phyloP scores from a whole-genome alignment of 1,140 invertebrate species.

The Zophobas morio region DNA sequence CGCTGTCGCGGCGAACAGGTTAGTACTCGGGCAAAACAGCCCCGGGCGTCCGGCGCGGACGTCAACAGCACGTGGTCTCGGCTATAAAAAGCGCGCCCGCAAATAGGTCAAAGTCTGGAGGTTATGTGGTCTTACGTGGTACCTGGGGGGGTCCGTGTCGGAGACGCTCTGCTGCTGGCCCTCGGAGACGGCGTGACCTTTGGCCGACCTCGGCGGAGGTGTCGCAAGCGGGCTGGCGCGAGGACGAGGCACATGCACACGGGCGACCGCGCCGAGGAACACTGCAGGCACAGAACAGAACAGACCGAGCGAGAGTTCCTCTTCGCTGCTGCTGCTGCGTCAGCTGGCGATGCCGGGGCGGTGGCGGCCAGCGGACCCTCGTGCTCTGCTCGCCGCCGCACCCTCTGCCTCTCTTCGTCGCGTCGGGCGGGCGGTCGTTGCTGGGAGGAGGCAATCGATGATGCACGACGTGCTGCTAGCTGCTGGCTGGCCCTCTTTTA shows the following conservation, averaged over 20 bases:
- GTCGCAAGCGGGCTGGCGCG: conserved; percentile 33
- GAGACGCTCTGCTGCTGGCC: conserved; percentile 1
- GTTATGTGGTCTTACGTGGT: background rate
- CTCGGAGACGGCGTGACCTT: conserved; percentile 6
- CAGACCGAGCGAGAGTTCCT: conserved; percentile 28
- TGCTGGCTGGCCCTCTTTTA: conserved; percentile 31
- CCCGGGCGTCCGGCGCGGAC: conserved; percentile 11
- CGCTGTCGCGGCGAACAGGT: conserved; percentile 8
- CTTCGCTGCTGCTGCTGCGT: conserved; percentile 49
- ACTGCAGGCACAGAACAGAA: background rate
- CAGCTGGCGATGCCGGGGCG: conserved; percentile 34
- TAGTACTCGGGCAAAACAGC: conserved; percentile 13
- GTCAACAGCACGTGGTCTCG: conserved; percentile 23
- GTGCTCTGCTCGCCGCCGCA: conserved; percentile 17
- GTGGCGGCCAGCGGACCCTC: conserved; percentile 33
- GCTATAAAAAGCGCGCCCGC: conserved; percentile 16
- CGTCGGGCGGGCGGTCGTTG: conserved; percentile 1
- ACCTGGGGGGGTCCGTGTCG: background rate
- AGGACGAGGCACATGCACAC: conserved; percentile 28
- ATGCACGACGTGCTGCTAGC: conserved; percentile 18
- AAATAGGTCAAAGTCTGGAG: conserved; percentile 33
- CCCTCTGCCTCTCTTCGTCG: conserved; percentile 44
- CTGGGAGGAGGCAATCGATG: conserved; percentile 39
- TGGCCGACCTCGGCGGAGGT: conserved; percentile 20
- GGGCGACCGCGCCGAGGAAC: conserved; percentile 22